These are phyloP conservation scores for Sternarchorhynchus goeldii DNA, from an alignment of 2,797 vertebrate genomes.

Conservation along the genomic window DNA sequence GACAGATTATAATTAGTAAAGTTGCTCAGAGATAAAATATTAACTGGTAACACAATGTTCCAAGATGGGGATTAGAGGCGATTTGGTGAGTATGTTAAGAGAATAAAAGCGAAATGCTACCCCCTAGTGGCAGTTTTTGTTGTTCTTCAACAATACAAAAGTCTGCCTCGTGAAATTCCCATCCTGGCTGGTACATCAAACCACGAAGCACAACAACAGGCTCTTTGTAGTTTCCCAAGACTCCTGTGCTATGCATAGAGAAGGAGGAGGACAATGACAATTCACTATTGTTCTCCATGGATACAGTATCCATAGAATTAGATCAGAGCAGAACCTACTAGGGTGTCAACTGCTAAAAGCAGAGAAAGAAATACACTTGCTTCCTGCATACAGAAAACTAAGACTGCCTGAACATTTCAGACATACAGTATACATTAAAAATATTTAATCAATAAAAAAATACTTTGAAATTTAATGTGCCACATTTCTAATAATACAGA, in stretches of 20 bases:
- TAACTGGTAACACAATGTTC: not conserved
- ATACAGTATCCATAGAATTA: not conserved
- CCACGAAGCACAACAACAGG: not conserved
- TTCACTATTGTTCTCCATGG: not conserved
- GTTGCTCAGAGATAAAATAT: too few species aligned
- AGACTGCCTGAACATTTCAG: too few species aligned
- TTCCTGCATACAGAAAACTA: too few species aligned
- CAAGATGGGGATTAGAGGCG: not conserved
- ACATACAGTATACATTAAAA: too few species aligned
- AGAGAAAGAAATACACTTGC: too few species aligned
- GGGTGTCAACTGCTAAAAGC: not conserved
- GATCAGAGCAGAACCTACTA: not conserved
- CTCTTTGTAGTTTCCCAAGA: constrained; percentile 22
- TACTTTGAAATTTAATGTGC: too few species aligned
- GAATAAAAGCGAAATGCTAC: not conserved
- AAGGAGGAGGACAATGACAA: constrained; percentile 1
- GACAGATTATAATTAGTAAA: not conserved
- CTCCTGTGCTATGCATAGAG: not conserved
- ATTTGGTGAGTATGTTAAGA: not conserved
- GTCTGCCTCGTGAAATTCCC: not conserved
- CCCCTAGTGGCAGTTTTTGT: constrained; percentile 20
- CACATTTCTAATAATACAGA: not conserved
- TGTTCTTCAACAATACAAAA: not conserved
- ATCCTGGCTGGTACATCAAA: constrained; percentile 2
- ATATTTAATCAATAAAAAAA: too few species aligned